Conservation (phyloP, 2,113 vertebrate species). For the Limnothrissa miodon region DNA sequence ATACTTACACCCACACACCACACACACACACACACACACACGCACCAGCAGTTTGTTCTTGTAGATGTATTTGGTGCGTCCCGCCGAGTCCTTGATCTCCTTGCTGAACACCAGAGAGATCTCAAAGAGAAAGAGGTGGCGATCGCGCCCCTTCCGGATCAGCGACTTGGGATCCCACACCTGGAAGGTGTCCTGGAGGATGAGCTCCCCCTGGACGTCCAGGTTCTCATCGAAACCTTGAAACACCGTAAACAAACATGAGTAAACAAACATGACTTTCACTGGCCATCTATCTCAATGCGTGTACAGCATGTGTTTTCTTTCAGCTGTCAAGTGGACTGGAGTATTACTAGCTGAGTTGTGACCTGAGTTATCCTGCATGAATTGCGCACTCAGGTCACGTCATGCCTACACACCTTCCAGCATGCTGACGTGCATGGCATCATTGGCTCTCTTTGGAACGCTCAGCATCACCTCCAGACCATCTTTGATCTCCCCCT, state of each 20-base stretch:
- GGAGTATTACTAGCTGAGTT: neutral
- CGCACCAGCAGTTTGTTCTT: slow-evolving; percentile 96
- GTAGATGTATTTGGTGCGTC: slow-evolving; percentile 98
- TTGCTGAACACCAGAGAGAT: slow-evolving; percentile 97
- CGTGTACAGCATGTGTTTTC: neutral
- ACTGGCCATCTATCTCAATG: neutral
- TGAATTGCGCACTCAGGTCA: neutral
- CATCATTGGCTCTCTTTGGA: slow-evolving; percentile 95
- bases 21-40: slow-evolving; percentile 25
- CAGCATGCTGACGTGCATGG: slow-evolving; percentile 98
- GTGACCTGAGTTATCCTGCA: neutral
- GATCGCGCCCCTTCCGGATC: slow-evolving; percentile 94
- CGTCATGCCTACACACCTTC: slow-evolving; percentile 76
- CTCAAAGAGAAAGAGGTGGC: slow-evolving; percentile 98
- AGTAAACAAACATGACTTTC: neutral
- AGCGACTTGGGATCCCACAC: slow-evolving; percentile 99
- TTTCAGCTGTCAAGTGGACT: neutral
- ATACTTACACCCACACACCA: slow-evolving; percentile 27
- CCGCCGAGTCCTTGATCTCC: slow-evolving; percentile 97
- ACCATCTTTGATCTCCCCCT: slow-evolving; percentile 96
- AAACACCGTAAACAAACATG: neutral
- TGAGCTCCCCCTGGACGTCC: slow-evolving; percentile 94
- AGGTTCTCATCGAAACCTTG: slow-evolving; percentile 98
- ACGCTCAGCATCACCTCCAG: slow-evolving; percentile 97
- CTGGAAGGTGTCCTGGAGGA: slow-evolving; percentile 98